Conservation (phyloP, 1,140 invertebrate species). For the Phenacoccus solenopsis region DNA sequence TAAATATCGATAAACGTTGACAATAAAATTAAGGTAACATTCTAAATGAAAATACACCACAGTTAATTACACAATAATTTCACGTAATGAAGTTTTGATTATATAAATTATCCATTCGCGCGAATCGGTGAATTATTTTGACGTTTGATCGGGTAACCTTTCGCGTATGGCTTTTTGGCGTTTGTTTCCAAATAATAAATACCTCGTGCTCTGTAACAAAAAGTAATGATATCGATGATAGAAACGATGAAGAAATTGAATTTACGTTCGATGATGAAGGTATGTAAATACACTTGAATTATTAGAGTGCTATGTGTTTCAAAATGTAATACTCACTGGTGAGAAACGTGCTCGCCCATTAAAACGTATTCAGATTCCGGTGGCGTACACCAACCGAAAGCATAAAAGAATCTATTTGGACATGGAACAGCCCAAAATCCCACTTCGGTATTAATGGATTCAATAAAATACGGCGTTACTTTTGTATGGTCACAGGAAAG, state of each 20-base stretch:
- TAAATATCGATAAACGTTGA: no score
- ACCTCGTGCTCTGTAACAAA: slow-evolving; percentile 52
- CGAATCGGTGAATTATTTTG: background rate
- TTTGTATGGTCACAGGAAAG: slow-evolving; percentile 76
- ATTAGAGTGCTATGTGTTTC: background rate
- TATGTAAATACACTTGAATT: background rate
- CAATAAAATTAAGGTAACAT: background rate
- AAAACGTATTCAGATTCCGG: slow-evolving; percentile 59
- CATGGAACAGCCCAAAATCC: slow-evolving; percentile 75
- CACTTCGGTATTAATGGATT: slow-evolving; percentile 59
- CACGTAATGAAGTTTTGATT: background rate
- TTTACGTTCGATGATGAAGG: background rate
- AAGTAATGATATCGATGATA: slow-evolving; percentile 21
- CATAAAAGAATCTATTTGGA: slow-evolving; percentile 60
- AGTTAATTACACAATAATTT: background rate
- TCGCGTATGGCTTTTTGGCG: slow-evolving; percentile 65
- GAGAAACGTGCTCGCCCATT: slow-evolving; percentile 67
- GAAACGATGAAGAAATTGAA: no score
- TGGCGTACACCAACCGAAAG: slow-evolving; percentile 66
- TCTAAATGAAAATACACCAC: background rate
- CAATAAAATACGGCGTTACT: slow-evolving; percentile 78
- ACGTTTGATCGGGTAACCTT: slow-evolving; percentile 49
- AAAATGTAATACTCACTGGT: slow-evolving; percentile 45
- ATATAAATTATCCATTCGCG: background rate
- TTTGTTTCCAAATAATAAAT: slow-evolving; percentile 75